Evolutionary conservation across 2,888 invertebrate species (phyloP), one percentile per base, ranked within the genome.

Genomic region (Chrysodeixis includens): DNA sequence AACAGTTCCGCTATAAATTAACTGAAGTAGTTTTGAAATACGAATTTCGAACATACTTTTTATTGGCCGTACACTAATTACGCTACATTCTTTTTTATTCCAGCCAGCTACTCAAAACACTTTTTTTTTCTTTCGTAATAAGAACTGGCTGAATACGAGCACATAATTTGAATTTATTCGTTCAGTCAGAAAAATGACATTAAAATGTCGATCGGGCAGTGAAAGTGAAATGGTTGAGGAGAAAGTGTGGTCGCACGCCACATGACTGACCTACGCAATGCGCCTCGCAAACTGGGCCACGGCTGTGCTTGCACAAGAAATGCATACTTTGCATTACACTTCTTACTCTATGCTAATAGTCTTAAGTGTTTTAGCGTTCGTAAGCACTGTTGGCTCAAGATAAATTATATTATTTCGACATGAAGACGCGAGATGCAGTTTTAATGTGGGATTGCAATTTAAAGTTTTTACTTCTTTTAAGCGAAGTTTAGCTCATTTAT

Each of bases 231-330:
- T 87, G 86, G 82, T 77, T 85, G 83, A 78, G 79, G 91, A 88
- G 93, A 93, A 93, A 93, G 93, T 90, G 80, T 84, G 83, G 84
- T 81, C 82, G 79, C 83, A 81, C 82, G 86, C 78, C 69, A 82
- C 82, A 87, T 89, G 90, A 88, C 90, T 93, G 92, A 92, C 93
- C 93, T 92, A 93, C 93, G 92, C 92, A 92, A 91, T 89, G 89
- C 88, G 88, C 83, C 85, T 83, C 62, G 75, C 75, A 78, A 92
- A 89, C 89, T 91, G 79, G 91, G 92, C 88, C 92, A 90, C 84
- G 87, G 86, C 80, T 86, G 80, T 76, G 74, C 85, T 87, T 88
- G 84, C 86, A 86, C 88, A 88, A 90, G 83, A 85, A 84, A 81
- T 83, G 84, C 86, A 86, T 78, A 76, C 78, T 76, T 75, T 82